These are phyloP conservation scores for Aurelia coerulea DNA, from an alignment of 30 jellyfish, hydroid and myxozoan species.

Conservation along the genomic window DNA sequence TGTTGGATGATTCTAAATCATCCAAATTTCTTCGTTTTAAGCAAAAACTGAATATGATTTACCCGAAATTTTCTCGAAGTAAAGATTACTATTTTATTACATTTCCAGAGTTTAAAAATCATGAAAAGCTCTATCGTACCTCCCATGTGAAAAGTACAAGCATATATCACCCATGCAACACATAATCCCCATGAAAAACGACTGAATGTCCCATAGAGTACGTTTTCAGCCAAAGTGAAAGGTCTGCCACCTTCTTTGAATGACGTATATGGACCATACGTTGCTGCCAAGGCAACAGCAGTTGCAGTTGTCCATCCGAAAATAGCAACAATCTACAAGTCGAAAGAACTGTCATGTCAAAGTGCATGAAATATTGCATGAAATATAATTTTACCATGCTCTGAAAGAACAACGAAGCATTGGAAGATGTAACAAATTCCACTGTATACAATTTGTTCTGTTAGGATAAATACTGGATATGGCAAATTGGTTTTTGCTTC, in stretches of 20 bases:
- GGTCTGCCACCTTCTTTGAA: slow-evolving; percentile 77
- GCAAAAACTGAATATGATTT: too few relatives aligned
- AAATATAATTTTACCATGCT: neutral
- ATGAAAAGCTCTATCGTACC: slow-evolving; percentile 43
- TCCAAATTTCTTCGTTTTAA: too few relatives aligned
- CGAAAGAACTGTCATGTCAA: neutral
- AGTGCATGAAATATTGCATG: neutral
- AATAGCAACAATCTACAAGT: slow-evolving; percentile 32
- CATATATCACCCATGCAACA: slow-evolving; percentile 86
- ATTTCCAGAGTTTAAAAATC: too few relatives aligned
- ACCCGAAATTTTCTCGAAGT: too few relatives aligned
- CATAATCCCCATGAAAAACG: slow-evolving; percentile 88
- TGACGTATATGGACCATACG: slow-evolving; percentile 79
- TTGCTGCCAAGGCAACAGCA: slow-evolving; percentile 71
- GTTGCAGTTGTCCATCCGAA: slow-evolving; percentile 81
- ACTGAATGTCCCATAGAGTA: slow-evolving; percentile 85
- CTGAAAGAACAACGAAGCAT: neutral
- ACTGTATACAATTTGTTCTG: too few relatives aligned
- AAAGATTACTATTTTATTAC: too few relatives aligned
- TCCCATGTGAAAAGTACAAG: slow-evolving; percentile 82
- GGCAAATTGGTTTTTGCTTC: too few relatives aligned
- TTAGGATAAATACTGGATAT: too few relatives aligned
- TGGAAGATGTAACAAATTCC: too few relatives aligned
- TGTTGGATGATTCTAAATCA: too few relatives aligned
- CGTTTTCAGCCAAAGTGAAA: slow-evolving; percentile 60